A percentile compares a stretch with the other conserved stretches of the same genome.
These are phyloP conservation scores for Sympetrum striolatum DNA, from an alignment of 2,888 invertebrate species.

Conservation along the genomic window DNA sequence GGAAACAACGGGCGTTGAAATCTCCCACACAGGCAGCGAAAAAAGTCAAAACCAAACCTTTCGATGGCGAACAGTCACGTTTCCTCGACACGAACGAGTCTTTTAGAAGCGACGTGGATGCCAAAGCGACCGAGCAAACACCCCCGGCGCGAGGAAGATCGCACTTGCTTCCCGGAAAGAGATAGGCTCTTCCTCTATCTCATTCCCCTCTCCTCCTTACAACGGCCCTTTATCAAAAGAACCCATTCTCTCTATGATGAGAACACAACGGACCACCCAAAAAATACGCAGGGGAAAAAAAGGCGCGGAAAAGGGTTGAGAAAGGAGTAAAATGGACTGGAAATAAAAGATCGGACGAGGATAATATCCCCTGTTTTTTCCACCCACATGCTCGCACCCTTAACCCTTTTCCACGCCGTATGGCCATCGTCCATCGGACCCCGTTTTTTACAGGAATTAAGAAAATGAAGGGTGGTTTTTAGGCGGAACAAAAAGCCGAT, in stretches of 20 bases:
- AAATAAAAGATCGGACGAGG: background rate
- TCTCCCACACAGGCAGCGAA: background rate
- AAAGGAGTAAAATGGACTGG: background rate
- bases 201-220: background rate
- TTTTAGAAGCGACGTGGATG: background rate
- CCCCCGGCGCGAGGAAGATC: background rate
- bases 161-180: conserved; percentile 10
- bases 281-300: background rate
- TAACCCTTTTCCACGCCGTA: background rate
- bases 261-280: background rate
- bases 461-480: background rate
- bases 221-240: conserved; percentile 2
- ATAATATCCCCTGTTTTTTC: background rate
- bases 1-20: background rate
- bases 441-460: background rate
- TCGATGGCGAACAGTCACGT: background rate
- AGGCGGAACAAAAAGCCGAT: background rate
- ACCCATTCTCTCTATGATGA: background rate
- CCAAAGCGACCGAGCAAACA: background rate
- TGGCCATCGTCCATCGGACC: background rate
- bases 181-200: background rate
- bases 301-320: background rate
- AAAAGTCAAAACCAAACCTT: background rate
- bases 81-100: background rate
- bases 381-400: background rate